Percentiles rank a stretch among this genome's conserved stretches.
phyloP scores from a whole-genome alignment of 2,888 invertebrate species.

The Drepana falcataria region DNA sequence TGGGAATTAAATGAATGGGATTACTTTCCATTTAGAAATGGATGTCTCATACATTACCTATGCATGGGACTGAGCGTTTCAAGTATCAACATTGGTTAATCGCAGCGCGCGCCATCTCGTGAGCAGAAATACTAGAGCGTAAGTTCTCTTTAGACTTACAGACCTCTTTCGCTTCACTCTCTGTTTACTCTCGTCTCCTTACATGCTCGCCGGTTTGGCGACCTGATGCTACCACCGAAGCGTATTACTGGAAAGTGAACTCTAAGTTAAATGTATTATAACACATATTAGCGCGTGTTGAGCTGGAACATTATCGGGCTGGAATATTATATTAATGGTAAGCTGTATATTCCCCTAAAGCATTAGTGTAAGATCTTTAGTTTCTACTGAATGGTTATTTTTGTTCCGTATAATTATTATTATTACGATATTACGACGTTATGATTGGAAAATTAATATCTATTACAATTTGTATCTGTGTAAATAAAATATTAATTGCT shows the following conservation, averaged over 20 bases:
- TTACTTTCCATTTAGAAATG: no score
- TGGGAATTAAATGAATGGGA: no score
- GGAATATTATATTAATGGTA: neutral
- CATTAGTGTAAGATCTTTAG: slow-evolving; percentile 1
- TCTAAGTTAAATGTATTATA: neutral
- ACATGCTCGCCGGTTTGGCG: no score
- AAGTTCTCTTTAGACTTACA: no score
- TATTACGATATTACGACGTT: slow-evolving; percentile 1
- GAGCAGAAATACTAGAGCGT: no score
- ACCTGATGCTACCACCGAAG: no score
- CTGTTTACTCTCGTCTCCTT: no score
- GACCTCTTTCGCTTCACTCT: no score
- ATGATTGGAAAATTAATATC: slow-evolving; percentile 8
- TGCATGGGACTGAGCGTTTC: no score
- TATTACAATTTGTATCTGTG: slow-evolving; percentile 37
- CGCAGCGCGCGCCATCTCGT: no score
- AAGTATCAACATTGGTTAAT: no score
- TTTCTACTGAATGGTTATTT: slow-evolving; percentile 2
- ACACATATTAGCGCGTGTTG: neutral
- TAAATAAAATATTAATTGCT: slow-evolving; percentile 56
- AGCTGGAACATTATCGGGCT: neutral
- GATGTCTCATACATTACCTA: no score
- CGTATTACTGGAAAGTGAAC: neutral
- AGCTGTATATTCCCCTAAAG: neutral
- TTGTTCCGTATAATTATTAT: slow-evolving; percentile 5